A percentile compares a stretch with the other conserved stretches of the same genome.
phyloP scores from a whole-genome alignment of 1,140 invertebrate species.

The Anastrepha obliqua region DNA sequence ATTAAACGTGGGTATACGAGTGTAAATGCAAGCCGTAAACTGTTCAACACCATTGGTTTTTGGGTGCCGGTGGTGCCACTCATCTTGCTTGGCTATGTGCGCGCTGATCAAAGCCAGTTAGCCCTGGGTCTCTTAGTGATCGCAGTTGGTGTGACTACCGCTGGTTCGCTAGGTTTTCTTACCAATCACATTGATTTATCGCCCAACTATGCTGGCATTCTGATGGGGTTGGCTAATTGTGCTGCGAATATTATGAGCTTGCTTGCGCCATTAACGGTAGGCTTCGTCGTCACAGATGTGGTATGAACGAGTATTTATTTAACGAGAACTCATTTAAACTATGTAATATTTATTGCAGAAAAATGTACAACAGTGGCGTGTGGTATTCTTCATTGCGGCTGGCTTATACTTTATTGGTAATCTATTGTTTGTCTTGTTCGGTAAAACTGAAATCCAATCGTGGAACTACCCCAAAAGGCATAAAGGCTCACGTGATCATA shows the following conservation, averaged over 20 bases:
- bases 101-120: slow-evolving; percentile 73
- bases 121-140: slow-evolving; percentile 80
- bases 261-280: slow-evolving; percentile 81
- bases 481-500: not conserved
- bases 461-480: slow-evolving; percentile 77
- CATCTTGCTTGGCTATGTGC: slow-evolving; percentile 79
- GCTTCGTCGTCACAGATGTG: slow-evolving; percentile 79
- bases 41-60: slow-evolving; percentile 81
- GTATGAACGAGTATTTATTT: slow-evolving; percentile 73
- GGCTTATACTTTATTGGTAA: slow-evolving; percentile 82
- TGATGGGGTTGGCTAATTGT: slow-evolving; percentile 84
- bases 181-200: slow-evolving; percentile 85
- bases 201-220: slow-evolving; percentile 84
- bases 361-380: slow-evolving; percentile 80
- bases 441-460: slow-evolving; percentile 78
- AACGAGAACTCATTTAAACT: slow-evolving; percentile 24
- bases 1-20: slow-evolving; percentile 77
- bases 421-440: slow-evolving; percentile 81
- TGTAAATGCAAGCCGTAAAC: slow-evolving; percentile 80
- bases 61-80: slow-evolving; percentile 79
- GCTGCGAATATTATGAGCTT: slow-evolving; percentile 84
- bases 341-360: slow-evolving; percentile 74
- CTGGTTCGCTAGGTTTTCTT: slow-evolving; percentile 82
- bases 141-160: slow-evolving; percentile 86
- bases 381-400: slow-evolving; percentile 84